Evolutionary conservation across 2,888 invertebrate genomes (phyloP), one percentile per base, ranked within the genome.

Genomic region (Schizaphis graminum): DNA sequence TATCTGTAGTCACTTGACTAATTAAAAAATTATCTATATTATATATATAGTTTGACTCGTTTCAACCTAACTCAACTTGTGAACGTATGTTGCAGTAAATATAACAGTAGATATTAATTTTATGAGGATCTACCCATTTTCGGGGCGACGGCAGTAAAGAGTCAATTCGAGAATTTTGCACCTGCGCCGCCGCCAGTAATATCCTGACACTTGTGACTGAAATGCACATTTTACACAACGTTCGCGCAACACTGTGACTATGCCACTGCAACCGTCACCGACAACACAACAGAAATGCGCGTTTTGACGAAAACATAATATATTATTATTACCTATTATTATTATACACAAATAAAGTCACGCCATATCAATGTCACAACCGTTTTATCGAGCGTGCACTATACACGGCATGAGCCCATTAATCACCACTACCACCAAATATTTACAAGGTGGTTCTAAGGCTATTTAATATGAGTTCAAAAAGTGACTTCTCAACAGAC

Each of bases 241-340:
- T 84, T 91, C 16, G 47, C 35, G 24, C 49, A 35, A 49, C 53
- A 88, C 88, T 53, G n/a, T n/a, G 53, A 35, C n/a, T 16, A n/a
- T 49, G 24, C 10, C 53, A n/a, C 35, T 53, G 13, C 88, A 53
- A 88, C 35, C 56, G 41, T 44, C 61, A 47, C 47, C 91, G 53
- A 84, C 26, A 13, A 26, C 41, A 35, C 53, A 24, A 35, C 67
- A 91, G n/a, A 91, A 67, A 28, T 49, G 61, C 90, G 28, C n/a
- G 16, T 91, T 91, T 61, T 77, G 90, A 91, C 35, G 77, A 35
- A 88, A 44, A 47, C 35, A 88, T 41, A 88, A 56, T 87, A 53
- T 35, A 41, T 77, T 67, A 67, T 67, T 35, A 67, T 77, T n/a
- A n/a, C n/a, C n/a, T n/a, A 35, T 67, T 67, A 67, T 35, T 35